Evolutionary conservation across 1,140 invertebrate genomes (phyloP).

Genomic region (Aphaenogaster ashmeadi): DNA sequence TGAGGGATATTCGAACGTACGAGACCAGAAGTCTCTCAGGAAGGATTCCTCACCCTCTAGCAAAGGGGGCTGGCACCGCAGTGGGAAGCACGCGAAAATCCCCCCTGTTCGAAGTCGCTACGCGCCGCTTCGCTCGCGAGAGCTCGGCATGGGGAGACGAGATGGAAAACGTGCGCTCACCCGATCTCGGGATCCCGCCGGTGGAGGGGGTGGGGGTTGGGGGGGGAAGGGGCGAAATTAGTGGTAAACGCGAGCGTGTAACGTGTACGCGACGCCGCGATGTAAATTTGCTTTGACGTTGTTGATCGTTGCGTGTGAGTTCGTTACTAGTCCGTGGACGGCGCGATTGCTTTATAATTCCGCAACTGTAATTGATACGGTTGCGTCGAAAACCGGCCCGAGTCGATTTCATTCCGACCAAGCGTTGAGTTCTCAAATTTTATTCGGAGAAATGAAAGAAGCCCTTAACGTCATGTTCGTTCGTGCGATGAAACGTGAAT

Average conservation of each 20-base stretch:
- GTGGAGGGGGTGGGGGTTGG: too few relatives aligned
- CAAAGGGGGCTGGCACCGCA: not conserved
- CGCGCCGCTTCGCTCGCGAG: constrained; percentile 37
- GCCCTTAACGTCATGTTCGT: not conserved
- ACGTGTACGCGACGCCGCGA: constrained; percentile 5
- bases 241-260: constrained; percentile 29
- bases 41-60: not conserved
- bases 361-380: constrained; percentile 40
- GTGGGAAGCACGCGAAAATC: not conserved
- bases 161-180: constrained; percentile 64
- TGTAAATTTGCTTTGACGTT: constrained; percentile 53
- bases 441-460: constrained; percentile 13
- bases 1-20: not conserved
- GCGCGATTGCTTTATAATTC: constrained; percentile 45
- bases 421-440: constrained; percentile 29
- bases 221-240: constrained; percentile 12
- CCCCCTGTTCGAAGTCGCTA: not conserved
- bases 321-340: constrained; percentile 47
- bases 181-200: constrained; percentile 1
- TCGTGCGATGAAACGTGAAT: constrained; percentile 7
- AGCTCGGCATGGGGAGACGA: constrained; percentile 53
- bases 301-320: constrained; percentile 51
- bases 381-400: constrained; percentile 9
- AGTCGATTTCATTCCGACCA: constrained; percentile 21
- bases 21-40: not conserved